Percentiles rank a stretch among this genome's conserved stretches.
Evolutionary conservation across 2,888 invertebrate species (phyloP).

Genomic region (Cremastinae sp.): DNA sequence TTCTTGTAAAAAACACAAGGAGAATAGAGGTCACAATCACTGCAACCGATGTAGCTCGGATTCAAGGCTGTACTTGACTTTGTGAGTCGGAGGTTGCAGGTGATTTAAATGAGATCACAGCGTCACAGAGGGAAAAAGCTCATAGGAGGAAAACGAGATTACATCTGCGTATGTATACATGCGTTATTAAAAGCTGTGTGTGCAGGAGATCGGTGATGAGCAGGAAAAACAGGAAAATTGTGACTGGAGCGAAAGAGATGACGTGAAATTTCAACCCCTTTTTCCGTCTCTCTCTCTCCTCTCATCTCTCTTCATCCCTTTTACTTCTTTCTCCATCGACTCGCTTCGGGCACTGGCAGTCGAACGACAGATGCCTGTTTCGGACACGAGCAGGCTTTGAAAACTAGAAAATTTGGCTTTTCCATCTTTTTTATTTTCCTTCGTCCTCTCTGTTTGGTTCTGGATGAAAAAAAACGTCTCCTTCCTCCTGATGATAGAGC

Average conservation of each 20-base stretch:
- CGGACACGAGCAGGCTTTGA: slow-evolving; percentile 64
- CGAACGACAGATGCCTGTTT: slow-evolving; percentile 63
- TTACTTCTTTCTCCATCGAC: slow-evolving; percentile 19
- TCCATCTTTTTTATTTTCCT: slow-evolving; percentile 13
- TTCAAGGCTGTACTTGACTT: slow-evolving; percentile 53
- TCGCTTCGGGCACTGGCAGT: slow-evolving; percentile 46
- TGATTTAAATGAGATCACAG: slow-evolving; percentile 70
- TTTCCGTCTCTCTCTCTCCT: slow-evolving; percentile 35
- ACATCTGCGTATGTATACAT: slow-evolving; percentile 1
- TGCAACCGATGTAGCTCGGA: slow-evolving; percentile 24
- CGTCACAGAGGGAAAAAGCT: slow-evolving; percentile 44
- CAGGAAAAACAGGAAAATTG: slow-evolving; percentile 40
- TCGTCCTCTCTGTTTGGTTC: slow-evolving; percentile 20
- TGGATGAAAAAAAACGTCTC: slow-evolving; percentile 34
- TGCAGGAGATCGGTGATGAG: slow-evolving; percentile 17
- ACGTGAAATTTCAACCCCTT: slow-evolving; percentile 45
- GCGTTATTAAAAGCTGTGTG: neutral
- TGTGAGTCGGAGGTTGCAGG: slow-evolving; percentile 61
- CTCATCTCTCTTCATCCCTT: slow-evolving; percentile 17
- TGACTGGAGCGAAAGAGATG: slow-evolving; percentile 53
- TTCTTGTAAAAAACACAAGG: neutral
- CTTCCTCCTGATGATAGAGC: slow-evolving; percentile 63
- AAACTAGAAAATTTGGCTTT: slow-evolving; percentile 51
- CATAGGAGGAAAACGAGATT: slow-evolving; percentile 18
- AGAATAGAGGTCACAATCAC: too few relatives aligned